Evolutionary conservation across 2,113 vertebrate species (phyloP), one percentile per base, ranked within the genome.

Genomic region (Delphinapterus leucas): DNA sequence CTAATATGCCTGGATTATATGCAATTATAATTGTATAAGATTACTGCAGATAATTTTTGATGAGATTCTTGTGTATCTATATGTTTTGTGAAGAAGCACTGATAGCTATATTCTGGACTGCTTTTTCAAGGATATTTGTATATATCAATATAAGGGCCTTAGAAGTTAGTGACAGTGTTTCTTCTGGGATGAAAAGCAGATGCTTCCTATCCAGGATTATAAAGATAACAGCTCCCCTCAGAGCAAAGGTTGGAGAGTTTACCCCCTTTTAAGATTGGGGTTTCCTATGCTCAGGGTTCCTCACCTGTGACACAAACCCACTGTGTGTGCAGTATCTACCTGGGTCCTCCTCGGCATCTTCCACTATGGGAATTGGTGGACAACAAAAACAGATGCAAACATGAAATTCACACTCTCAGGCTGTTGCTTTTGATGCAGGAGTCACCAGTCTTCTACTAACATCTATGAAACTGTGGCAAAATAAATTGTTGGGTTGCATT

Each of bases 251-350:
- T 76, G 18, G 11, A 31, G n/a, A 41, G 41, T 41, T 41, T 28
- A n/a, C 2, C 1, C 15, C 3, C 0, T 53, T 81, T 12, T 15
- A 60, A 71, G 11, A 76, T 0, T 53, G 21, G 18, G 18, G n/a
- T 44, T 76, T 58, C 13, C 33, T 26, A 3, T 14, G 33, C 8
- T 61, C 6, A 44, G 17, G 3, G 8, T 53, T 86, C 8, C 13
- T 84, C 8, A 77, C 8, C 28, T 83, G 7, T 55, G 68, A 73
- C 15, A 77, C 18, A 93, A 55, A 31, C 26, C 20, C 33, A 26
- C 15, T 23, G 5, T 38, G 33, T 41, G 5, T 8, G 1, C 14
- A 67, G 5, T 17, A 33, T 33, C 2, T 5, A 38, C 2, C 1
- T 14, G 14, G 2, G 0, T 11, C 3, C 26, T 21, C 8, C 18